Evolutionary conservation across 2,888 invertebrate genomes (phyloP).

Genomic region (Frankliniella fusca): DNA sequence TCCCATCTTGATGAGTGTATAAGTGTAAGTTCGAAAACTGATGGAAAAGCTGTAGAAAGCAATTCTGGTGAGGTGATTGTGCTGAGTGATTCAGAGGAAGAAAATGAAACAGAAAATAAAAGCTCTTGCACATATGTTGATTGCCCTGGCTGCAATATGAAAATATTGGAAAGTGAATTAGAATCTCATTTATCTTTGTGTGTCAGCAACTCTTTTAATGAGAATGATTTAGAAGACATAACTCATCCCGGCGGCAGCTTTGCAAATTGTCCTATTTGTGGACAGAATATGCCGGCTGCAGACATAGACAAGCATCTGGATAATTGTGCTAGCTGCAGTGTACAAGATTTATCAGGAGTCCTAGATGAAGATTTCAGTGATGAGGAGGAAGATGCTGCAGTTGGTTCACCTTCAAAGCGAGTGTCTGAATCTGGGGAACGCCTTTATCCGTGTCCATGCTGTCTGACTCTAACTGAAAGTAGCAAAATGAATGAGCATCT

Average conservation of each 20-base stretch:
- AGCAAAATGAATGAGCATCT: constrained; percentile 58
- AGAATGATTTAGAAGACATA: constrained; percentile 41
- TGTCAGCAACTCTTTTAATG: constrained; percentile 46
- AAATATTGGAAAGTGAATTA: neutral
- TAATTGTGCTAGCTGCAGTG: constrained; percentile 38
- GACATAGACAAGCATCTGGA: constrained; percentile 41
- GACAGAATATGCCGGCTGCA: constrained; percentile 34
- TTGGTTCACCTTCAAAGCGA: neutral
- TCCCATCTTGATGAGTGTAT: constrained; percentile 55
- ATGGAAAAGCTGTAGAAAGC: constrained; percentile 44
- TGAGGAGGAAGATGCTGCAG: constrained; percentile 34
- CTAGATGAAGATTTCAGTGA: constrained; percentile 32
- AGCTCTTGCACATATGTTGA: constrained; percentile 38
- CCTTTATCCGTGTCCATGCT: constrained; percentile 57
- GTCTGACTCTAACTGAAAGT: constrained; percentile 53
- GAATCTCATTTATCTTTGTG: neutral
- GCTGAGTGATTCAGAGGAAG: constrained; percentile 50
- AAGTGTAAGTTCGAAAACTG: constrained; percentile 44
- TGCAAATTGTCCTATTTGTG: constrained; percentile 40
- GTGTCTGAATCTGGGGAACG: neutral
- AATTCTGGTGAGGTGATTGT: constrained; percentile 41
- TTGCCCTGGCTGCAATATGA: constrained; percentile 43
- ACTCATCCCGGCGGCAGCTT: neutral
- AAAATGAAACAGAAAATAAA: constrained; percentile 44
- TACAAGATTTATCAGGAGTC: constrained; percentile 34